Base-by-base conservation (phyloP, 2,888 invertebrate species). In the Yponomeuta plumbellus region DNA sequence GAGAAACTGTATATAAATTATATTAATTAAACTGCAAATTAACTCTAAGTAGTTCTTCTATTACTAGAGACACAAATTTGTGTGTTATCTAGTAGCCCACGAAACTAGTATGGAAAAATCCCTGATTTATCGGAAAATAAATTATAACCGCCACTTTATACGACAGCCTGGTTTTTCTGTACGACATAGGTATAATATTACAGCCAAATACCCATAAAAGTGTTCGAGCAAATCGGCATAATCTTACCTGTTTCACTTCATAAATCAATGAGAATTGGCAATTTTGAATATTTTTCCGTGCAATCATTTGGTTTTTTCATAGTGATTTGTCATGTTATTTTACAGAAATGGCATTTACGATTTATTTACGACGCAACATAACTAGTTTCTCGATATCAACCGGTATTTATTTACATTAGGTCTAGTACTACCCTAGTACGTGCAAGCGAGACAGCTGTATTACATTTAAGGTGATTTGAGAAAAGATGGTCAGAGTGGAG, bases 341-440 rank as follows among this genome's bases (percentile, higher is more conserved):
- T 17, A 17, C 44, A 17, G 17, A 52, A 52, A 52, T 52, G 44
- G 44, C 44, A 52, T 13, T 52, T 52, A 52, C 10, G 8, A 26
- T 61, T 26, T 23, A 61, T 26, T 22, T 22, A 61, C 20, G 13
- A 26, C n/a, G 26, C n/a, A 61, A 66, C 44, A 65, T 44, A 39
- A 66, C 66, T 17, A 56, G 56, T 22, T 17, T 23, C 64, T 23
- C 10, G 39, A 23, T 20, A 3, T 65, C 40, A 20, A 44, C 44
- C 59, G 39, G 66, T 58, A 39, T 6, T 11, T 66, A 13, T 66
- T 66, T 59, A 40, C 59, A 59, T 21, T 59, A 66, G 59, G 44
- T 52, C 13, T 17, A 17, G 0, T 52, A 52, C 13, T 34, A 17
- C 17, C 17, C 10, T n/a, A n/a, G n/a, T n/a, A n/a, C n/a, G n/a